A percentile compares a stretch with the other conserved stretches of the same genome.
Conservation (phyloP, 2,888 invertebrate species). For the Spodoptera picta region DNA sequence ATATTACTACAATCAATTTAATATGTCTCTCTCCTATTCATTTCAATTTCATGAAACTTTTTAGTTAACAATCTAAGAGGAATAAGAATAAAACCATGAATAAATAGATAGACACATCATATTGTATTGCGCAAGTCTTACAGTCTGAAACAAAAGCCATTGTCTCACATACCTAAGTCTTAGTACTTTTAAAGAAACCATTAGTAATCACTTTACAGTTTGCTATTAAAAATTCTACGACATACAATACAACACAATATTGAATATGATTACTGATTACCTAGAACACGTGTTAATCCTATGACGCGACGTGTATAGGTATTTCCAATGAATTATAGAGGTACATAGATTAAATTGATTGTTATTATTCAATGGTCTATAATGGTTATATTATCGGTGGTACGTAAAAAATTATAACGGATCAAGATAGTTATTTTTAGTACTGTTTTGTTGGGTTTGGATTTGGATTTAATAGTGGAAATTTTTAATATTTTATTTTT, state of each 20-base stretch:
- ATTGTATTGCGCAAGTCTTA: conserved; percentile 24
- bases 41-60: too few relatives aligned
- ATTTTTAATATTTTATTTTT: too few relatives aligned
- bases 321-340: conserved; percentile 40
- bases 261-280: conserved; percentile 2
- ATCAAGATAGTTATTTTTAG: too few relatives aligned
- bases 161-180: conserved; percentile 18
- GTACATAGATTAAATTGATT: conserved; percentile 5
- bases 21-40: too few relatives aligned
- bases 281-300: conserved; percentile 15
- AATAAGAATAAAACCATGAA: too few relatives aligned
- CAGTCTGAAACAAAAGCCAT: conserved; percentile 37
- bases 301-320: conserved; percentile 29
- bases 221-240: conserved; percentile 26
- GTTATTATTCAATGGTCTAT: conserved; percentile 12
- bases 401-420: too few relatives aligned
- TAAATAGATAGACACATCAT: not conserved
- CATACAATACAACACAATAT: conserved; percentile 12
- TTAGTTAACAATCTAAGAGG: too few relatives aligned
- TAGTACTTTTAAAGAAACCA: conserved; percentile 20
- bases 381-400: conserved; percentile 18
- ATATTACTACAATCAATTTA: too few relatives aligned
- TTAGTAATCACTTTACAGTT: conserved; percentile 30
- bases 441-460: too few relatives aligned
- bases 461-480: too few relatives aligned